phyloP scores from a whole-genome alignment of 2,113 vertebrate genomes.

The Podocnemis expansa region DNA sequence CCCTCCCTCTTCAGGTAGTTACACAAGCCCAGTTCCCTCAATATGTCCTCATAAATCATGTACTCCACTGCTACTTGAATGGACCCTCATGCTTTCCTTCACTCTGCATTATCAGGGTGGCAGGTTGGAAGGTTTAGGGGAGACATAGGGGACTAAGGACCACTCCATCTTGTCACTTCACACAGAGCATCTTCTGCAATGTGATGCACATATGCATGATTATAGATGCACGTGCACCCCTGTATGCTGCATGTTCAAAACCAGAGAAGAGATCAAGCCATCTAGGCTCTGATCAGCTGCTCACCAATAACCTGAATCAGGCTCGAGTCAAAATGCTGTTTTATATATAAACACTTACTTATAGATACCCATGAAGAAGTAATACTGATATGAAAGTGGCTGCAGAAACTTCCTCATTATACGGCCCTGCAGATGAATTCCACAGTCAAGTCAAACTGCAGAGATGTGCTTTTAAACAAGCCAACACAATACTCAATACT shows the following conservation, averaged over 20 bases:
- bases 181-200: neutral
- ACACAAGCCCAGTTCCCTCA: too few species aligned
- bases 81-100: neutral
- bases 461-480: neutral
- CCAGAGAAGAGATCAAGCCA: neutral
- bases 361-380: fast-evolving
- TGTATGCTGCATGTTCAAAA: neutral
- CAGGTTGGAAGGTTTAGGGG: neutral
- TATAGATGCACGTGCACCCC: too few species aligned
- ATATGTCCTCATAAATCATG: too few species aligned
- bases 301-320: neutral
- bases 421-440: fast-evolving
- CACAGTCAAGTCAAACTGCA: neutral
- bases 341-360: fast-evolving
- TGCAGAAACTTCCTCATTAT: neutral
- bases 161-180: neutral
- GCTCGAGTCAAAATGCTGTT: fast-evolving
- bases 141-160: neutral
- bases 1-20: too few species aligned
- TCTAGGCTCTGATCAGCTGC: neutral
- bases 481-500: neutral
- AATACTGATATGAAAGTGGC: neutral
- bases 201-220: neutral
- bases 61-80: too few species aligned
- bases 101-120: neutral